Base-by-base conservation (phyloP, 2,113 vertebrate species). In the Caracal caracal region DNA sequence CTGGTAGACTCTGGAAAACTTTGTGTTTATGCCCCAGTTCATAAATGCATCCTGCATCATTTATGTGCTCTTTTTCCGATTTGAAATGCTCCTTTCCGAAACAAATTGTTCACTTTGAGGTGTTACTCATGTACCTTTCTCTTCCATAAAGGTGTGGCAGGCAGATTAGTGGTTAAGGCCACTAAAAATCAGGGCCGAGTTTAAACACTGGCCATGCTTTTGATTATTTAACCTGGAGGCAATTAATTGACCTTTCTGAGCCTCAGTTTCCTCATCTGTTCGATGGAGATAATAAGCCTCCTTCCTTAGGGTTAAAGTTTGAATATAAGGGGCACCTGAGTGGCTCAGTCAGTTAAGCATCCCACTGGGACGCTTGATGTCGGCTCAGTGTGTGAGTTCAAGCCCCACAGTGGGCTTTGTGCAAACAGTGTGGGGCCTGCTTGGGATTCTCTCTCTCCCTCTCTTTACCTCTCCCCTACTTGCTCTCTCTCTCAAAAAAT, bases 11-110 rank as follows among this genome's bases (percentile, higher is more conserved):
- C 90, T 88, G 37, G 16, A 79, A 96, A 94, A 93, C 90, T 88
- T 68, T 86, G 37, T 59, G 12, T 88, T 98, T 97, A 88, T 97
- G 94, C 95, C 89, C 81, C 79, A 91, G 90, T 98, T 98, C 93
- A 49, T 97, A 98, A 98, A 96, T 82, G 79, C 88, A 61, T 86
- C n/a, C 26, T 79, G 53, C 92, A 95, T 94, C 85, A 37, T 98
- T 98, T 97, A 87, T 93, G 47, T 70, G 63, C 37, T 33, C 93
- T 93, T 97, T 88, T 92, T 53, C 83, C 95, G 96, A 65, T 68
- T 95, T 93, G 81, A 80, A 98, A 96, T 93, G 89, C 9, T 78
- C 40, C 84, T 84, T 94, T 93, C 53, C 61, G 20, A 26, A 96
- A 73, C 61, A 97, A 97, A 95, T 96, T 63, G 86, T 92, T 96